A percentile compares a stretch with the other conserved stretches of the same genome.
These are phyloP conservation scores for Australoheros scitulus DNA, from an alignment of 2,113 vertebrate species.

Conservation along the genomic window DNA sequence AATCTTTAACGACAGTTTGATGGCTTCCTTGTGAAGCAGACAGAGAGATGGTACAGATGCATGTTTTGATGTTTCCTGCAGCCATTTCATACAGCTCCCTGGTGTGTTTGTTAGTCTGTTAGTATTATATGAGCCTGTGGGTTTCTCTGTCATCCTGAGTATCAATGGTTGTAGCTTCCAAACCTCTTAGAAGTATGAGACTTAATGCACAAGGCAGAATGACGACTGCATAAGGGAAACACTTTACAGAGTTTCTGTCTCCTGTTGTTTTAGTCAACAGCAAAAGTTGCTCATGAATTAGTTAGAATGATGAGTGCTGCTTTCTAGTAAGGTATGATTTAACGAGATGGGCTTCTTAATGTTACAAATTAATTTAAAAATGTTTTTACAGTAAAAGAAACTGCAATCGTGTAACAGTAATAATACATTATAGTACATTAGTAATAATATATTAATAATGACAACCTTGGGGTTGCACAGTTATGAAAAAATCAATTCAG, in stretches of 20 bases:
- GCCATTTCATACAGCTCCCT: constrained; percentile 23
- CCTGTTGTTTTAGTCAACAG: neutral
- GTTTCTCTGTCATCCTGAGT: constrained; percentile 14
- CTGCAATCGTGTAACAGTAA: neutral
- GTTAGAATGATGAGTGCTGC: neutral
- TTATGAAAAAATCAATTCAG: neutral
- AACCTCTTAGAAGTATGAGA: neutral
- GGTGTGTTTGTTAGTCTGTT: constrained; percentile 48
- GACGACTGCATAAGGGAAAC: neutral
- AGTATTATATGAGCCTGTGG: constrained; percentile 22
- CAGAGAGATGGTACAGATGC: neutral
- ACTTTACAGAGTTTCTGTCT: neutral
- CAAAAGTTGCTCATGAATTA: constrained; percentile 3
- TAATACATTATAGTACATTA: neutral
- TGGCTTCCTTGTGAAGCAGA: neutral
- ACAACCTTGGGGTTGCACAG: neutral
- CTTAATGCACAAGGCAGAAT: neutral
- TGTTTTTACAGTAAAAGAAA: neutral
- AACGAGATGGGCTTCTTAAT: neutral
- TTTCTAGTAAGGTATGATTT: neutral
- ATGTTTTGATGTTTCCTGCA: constrained; percentile 43
- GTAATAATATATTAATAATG: neutral
- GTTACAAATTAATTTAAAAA: neutral
- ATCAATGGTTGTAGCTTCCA: constrained; percentile 24
- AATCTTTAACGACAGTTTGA: constrained; percentile 52